Evolutionary conservation across 2,888 invertebrate genomes (phyloP), one percentile per base, ranked within the genome.

Genomic region (Acleris literana): DNA sequence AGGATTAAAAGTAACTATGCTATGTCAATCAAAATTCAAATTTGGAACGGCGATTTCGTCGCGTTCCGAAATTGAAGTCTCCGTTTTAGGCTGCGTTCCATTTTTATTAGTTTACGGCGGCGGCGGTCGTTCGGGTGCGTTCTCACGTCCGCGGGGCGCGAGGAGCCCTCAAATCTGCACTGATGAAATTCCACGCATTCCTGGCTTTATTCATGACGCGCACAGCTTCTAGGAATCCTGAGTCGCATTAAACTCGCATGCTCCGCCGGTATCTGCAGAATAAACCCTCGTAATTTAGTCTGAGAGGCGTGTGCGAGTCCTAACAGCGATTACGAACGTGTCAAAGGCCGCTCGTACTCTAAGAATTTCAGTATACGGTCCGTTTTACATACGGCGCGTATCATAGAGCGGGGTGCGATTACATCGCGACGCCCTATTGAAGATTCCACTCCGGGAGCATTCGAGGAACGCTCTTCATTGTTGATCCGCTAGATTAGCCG

Each of bases 161-260:
- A 79, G 72, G 77, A 82, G 83, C 82, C 85, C 87, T 90, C 82
- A 87, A 89, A 91, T 90, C 90, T 88, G 88, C 87, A 84, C 79
- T 86, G 88, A 86, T 86, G 83, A 83, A 88, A 92, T 92, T 87
- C 90, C 83, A 76, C 69, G 76, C 86, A 82, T 82, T 88, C 85
- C 83, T 72, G 78, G 72, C 80, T 90, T 88, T 91, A 92, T 92
- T 92, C 92, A 88, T 86, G 87, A 90, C 91, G 88, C 91, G 85
- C 85, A 72, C 71, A 72, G 76, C 70, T 92, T 91, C 92, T 91
- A 86, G 85, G 92, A 92, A 92, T 79, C 78, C 79, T 83, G 84
- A 82, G 79, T 81, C 80, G 83, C 81, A 79, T 77, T 81, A 81
- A 78, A 74, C 81, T 84, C 83, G 81, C 82, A 84, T 84, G 79